Base-by-base conservation (phyloP, 2,113 vertebrate species). In the Alaudala cheleensis region DNA sequence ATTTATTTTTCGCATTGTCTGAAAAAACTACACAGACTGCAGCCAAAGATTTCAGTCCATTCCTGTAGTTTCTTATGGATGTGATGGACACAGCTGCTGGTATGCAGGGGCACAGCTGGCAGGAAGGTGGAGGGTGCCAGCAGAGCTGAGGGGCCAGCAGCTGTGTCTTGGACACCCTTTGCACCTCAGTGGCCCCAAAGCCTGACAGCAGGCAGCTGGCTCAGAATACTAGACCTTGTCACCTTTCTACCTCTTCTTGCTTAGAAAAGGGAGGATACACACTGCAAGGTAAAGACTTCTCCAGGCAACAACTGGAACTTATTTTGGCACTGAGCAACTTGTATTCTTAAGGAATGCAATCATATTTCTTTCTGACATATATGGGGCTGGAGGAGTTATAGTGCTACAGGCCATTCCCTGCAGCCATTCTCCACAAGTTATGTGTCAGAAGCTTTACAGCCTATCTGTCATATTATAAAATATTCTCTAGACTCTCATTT, bases 161-260 rank as follows among this genome's bases (percentile, higher is more conserved):
- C 22, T 0, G 0, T 0, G 0, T 29, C 37, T 56, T 50, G 22
- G 70, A 37, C 18, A 54, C 4, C 8, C 3, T 72, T 34, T n/a
- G 22, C 7, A 5, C 19, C 25, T 20, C 40, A 49, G 33, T 56
- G 29, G 25, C 20, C 20, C 6, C 62, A 66, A 65, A 66, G 29
- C 23, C 56, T 82, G 19, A 37, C 15, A 71, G 37, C 0, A 0
- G 37, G 29, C 23, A 51, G 44, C 11, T 71, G 62, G 18, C 40
- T 76, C 11, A 0, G 1, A 78, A 78, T 81, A 26, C 7, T 22
- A 33, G 20, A 61, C 33, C 62, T 58, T 21, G 33, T 7, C 22
- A 37, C 13, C 39, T 54, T 80, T 65, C 62, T 26, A 58, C 16
- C 34, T 10, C 42, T 42, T 42, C 26, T 42, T 81, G 34, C 25